Conservation (phyloP, 2,113 vertebrate genomes). For the Apodemus sylvaticus region DNA sequence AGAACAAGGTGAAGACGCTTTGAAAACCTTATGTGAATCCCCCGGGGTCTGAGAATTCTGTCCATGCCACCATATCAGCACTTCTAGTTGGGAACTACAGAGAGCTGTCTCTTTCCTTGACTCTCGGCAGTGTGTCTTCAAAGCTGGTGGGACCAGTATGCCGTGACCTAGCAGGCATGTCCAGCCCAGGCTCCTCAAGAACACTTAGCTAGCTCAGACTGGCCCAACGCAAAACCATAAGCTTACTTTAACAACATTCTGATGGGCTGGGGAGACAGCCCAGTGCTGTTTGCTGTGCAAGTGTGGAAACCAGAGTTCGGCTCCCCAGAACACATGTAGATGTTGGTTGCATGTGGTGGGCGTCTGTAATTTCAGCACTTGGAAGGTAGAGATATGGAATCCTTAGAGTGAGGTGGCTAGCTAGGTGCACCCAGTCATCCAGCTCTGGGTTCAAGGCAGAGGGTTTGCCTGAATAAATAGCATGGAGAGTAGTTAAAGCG, state of each 20-base stretch:
- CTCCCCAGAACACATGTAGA: too few relatives aligned
- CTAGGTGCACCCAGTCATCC: neutral
- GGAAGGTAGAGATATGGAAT: neutral
- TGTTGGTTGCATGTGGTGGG: neutral
- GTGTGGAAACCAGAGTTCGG: too few relatives aligned
- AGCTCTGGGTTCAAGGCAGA: neutral
- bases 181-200: too few relatives aligned
- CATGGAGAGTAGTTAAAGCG: neutral
- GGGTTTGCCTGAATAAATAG: too few relatives aligned
- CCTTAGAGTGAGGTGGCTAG: neutral
- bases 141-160: neutral
- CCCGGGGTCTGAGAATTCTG: neutral
- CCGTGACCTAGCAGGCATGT: neutral
- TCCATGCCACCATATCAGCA: neutral
- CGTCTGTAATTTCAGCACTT: neutral
- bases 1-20: constrained; percentile 58
- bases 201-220: neutral
- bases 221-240: neutral
- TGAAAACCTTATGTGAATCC: constrained; percentile 5
- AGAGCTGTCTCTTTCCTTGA: neutral
- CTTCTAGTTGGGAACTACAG: neutral
- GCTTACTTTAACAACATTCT: neutral
- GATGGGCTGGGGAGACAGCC: neutral
- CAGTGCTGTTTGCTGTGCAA: neutral
- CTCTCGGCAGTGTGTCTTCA: neutral